A percentile compares a stretch with the other conserved stretches of the same genome.
phyloP scores from a whole-genome alignment of 2,888 invertebrate genomes.

The Oscheius sp. region DNA sequence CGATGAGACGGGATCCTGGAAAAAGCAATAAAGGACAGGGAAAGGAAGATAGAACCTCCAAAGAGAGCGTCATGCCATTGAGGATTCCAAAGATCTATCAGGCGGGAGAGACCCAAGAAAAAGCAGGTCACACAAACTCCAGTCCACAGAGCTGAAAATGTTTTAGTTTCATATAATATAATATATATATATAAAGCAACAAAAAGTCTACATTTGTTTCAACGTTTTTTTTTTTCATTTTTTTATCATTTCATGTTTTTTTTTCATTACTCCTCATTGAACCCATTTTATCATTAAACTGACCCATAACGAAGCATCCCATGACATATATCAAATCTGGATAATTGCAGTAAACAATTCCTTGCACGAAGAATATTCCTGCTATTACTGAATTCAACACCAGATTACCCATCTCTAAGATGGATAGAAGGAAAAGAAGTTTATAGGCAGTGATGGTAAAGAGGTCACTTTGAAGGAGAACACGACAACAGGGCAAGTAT shows the following conservation, averaged over 20 bases:
- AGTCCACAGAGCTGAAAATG: slow-evolving; percentile 13
- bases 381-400: background rate
- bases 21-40: too few species aligned
- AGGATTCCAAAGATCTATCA: slow-evolving; percentile 21
- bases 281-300: background rate
- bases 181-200: too few species aligned
- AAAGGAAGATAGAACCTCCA: background rate
- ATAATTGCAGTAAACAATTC: slow-evolving; percentile 21
- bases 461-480: slow-evolving; percentile 5
- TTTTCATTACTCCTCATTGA: background rate
- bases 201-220: too few species aligned
- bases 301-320: slow-evolving; percentile 13
- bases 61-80: slow-evolving; percentile 15
- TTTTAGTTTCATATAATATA: too few species aligned
- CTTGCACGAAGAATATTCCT: slow-evolving; percentile 22
- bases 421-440: background rate
- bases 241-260: too few species aligned
- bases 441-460: slow-evolving; percentile 19
- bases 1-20: background rate
- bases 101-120: slow-evolving; percentile 15
- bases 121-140: slow-evolving; percentile 11
- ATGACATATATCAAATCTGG: slow-evolving; percentile 13
- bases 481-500: slow-evolving; percentile 12
- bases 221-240: background rate
- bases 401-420: background rate